phyloP scores from a whole-genome alignment of 2,113 vertebrate genomes.

The Piprites chloris region DNA sequence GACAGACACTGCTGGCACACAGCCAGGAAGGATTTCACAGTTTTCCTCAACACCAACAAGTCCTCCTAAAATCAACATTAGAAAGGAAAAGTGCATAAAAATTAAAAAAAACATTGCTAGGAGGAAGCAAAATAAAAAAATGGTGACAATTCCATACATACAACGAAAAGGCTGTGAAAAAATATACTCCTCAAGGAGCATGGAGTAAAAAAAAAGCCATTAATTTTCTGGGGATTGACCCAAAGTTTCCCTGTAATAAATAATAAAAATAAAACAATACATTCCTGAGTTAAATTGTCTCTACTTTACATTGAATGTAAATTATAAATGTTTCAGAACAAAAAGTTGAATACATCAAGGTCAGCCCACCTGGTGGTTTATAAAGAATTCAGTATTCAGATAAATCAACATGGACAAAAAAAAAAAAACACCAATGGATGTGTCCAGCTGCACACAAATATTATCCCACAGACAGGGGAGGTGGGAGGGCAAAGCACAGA shows the following conservation, averaged over 20 bases:
- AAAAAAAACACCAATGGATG: background rate
- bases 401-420: background rate
- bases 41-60: constrained; percentile 92
- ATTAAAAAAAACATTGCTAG: background rate
- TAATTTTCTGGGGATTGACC: background rate
- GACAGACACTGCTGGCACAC: constrained; percentile 99
- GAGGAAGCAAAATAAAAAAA: background rate
- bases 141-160: background rate
- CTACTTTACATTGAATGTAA: background rate
- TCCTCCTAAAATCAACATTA: constrained; percentile 84
- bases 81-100: background rate
- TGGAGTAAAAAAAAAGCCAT: background rate
- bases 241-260: background rate
- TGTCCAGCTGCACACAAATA: background rate
- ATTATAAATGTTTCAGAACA: background rate
- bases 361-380: background rate
- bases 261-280: background rate
- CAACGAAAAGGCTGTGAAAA: background rate
- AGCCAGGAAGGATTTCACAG: constrained; percentile 96
- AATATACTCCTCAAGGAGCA: background rate
- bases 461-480: background rate
- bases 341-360: background rate
- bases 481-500: background rate
- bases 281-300: background rate
- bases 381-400: background rate